Evolutionary conservation across 92 coral and sea anemone genomes (phyloP), one percentile per base, ranked within the genome.

Genomic region (Bergia sp.): DNA sequence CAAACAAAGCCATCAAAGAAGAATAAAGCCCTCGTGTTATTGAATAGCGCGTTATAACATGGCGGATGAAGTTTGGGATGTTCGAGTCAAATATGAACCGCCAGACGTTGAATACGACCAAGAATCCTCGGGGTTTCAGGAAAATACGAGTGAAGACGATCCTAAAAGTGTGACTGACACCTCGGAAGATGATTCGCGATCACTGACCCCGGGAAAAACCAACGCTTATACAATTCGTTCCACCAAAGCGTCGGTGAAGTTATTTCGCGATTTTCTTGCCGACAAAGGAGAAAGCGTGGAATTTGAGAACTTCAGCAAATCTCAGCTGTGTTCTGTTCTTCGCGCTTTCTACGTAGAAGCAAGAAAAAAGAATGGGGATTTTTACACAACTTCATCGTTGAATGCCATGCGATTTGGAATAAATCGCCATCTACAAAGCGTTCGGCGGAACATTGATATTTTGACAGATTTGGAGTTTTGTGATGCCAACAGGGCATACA

Each of bases 361-460:
- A 43, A 92, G 99, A 23, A 96, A 96, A 91, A 94, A 96, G 92
- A 96, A 95, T 90, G 97, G 99, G 1, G 98, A 95, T 67, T 92
- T 92, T 85, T 96, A 95, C 91, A 94, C 96, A 53, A 95, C 93
- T 23, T 96, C 99, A 4, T 97, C 99, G 5, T 91, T 96, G 41
- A 92, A 94, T 88, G 93, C 94, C 20, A 92, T 95, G 88, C 98
- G 99, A 42, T 96, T 96, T 90, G 98, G 98, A 16, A 94, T 96
- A 66, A 95, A 94, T 82, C 92, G 98, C 72, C 94, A 95, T 91
- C 90, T 95, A 85, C 98, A 95, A 91, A 89, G 90, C 37, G 82
- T 92, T 73, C 91, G 92, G 53, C 89, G 98, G 73, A 96, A 94
- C 88, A 88, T 96, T 42, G 98, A 96, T 86, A 96, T 96, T 64